phyloP scores from a whole-genome alignment of 35 echinoderm and acorn worm genomes.

The Hemicentrotus pulcherrimus region DNA sequence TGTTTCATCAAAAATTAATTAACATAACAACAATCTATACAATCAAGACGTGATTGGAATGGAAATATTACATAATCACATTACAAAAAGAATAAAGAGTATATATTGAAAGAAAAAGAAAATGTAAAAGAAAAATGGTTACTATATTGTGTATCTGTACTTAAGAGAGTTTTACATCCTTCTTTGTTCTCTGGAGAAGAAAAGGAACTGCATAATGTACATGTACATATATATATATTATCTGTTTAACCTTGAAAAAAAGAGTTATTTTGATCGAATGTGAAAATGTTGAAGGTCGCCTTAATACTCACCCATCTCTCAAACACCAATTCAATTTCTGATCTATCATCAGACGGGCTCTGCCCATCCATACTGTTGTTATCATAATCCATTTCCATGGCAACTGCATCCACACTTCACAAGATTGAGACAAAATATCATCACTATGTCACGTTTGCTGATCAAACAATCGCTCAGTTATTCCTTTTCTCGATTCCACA shows the following conservation, averaged over 20 bases:
- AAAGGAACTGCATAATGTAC: no score
- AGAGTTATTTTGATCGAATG: background rate
- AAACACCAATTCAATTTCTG: constrained; percentile 68
- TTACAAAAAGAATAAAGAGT: no score
- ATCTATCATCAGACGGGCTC: constrained; percentile 49
- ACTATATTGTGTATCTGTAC: no score
- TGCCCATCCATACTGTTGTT: constrained; percentile 5
- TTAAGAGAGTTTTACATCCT: no score
- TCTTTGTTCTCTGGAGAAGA: no score
- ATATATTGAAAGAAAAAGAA: no score
- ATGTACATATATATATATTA: no score
- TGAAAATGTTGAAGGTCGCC: background rate
- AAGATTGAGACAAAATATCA: background rate
- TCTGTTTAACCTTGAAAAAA: background rate
- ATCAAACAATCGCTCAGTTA: background rate
- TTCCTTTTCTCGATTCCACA: background rate
- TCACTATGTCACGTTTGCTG: background rate
- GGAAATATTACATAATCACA: no score
- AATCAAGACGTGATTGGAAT: no score
- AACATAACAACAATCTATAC: no score
- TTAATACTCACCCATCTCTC: constrained; percentile 74
- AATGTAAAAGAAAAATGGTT: no score
- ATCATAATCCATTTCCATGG: constrained; percentile 28
- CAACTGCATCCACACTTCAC: background rate
- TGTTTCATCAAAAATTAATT: no score